Conservation (phyloP, 2,888 invertebrate genomes). For the Gymnoscelis rufifasciata region DNA sequence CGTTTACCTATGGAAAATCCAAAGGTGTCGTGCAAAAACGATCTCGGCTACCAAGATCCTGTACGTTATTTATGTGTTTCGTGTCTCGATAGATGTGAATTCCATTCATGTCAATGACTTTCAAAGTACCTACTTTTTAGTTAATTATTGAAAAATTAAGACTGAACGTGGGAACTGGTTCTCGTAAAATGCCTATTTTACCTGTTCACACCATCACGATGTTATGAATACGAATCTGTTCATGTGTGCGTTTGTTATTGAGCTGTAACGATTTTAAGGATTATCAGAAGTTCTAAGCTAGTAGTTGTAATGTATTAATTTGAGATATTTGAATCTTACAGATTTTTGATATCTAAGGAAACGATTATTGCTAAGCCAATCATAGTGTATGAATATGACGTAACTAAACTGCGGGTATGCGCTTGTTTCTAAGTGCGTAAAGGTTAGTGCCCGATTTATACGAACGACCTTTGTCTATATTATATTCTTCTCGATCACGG, state of each 20-base stretch:
- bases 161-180: too few relatives aligned
- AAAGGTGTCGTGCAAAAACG: conserved; percentile 34
- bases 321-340: too few relatives aligned
- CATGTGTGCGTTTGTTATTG: too few relatives aligned
- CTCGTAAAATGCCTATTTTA: too few relatives aligned
- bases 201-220: too few relatives aligned
- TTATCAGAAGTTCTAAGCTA: too few relatives aligned
- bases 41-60: conserved; percentile 34
- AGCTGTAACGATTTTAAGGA: too few relatives aligned
- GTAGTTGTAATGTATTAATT: too few relatives aligned
- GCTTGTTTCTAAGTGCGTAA: conserved; percentile 7
- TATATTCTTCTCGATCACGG: conserved; percentile 16
- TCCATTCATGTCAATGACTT: conserved; percentile 38
- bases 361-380: too few relatives aligned
- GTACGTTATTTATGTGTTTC: conserved; percentile 28
- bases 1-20: conserved; percentile 54
- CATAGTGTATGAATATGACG: conserved; percentile 18
- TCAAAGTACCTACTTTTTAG: not conserved
- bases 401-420: conserved; percentile 30
- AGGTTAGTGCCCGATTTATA: conserved; percentile 26
- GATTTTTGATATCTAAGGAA: too few relatives aligned
- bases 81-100: conserved; percentile 15
- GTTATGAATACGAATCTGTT: too few relatives aligned
- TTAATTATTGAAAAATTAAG: not conserved
- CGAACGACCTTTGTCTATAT: conserved; percentile 22